Evolutionary conservation across 2,888 invertebrate genomes (phyloP).

Genomic region (Macrosiphum euphorbiae): DNA sequence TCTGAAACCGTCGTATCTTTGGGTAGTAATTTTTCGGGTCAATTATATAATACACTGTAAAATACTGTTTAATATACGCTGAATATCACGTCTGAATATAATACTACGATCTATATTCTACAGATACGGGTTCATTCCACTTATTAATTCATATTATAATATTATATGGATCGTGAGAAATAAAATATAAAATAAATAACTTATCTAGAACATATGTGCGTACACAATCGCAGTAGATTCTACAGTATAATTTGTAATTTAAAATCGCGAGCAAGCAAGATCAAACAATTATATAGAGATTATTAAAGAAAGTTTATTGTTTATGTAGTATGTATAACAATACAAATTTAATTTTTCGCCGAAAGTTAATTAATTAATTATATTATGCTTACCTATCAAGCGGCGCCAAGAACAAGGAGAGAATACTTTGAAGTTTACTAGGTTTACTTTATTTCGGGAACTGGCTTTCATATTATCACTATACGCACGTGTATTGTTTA

Average conservation of each 20-base stretch:
- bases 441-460: background rate
- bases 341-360: background rate
- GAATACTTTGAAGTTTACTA: background rate
- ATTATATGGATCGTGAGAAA: conserved; percentile 1
- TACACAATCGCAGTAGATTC: background rate
- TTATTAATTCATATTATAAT: background rate
- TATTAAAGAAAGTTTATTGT: background rate
- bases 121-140: background rate
- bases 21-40: background rate
- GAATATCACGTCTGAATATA: background rate
- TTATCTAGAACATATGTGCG: background rate
- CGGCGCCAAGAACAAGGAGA: background rate
- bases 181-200: background rate
- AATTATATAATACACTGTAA: background rate
- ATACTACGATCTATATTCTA: background rate
- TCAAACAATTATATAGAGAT: background rate
- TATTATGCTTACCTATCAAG: background rate
- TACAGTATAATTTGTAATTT: background rate
- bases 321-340: background rate
- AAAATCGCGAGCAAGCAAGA: background rate
- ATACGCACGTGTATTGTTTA: too few species aligned
- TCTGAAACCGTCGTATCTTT: too few species aligned
- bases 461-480: too few species aligned
- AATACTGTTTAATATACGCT: background rate
- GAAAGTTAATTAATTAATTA: background rate